Percentiles rank a stretch among this genome's conserved stretches.
Conservation (phyloP, 2,888 invertebrate genomes). For the Ommatoiulus sabulosus region DNA sequence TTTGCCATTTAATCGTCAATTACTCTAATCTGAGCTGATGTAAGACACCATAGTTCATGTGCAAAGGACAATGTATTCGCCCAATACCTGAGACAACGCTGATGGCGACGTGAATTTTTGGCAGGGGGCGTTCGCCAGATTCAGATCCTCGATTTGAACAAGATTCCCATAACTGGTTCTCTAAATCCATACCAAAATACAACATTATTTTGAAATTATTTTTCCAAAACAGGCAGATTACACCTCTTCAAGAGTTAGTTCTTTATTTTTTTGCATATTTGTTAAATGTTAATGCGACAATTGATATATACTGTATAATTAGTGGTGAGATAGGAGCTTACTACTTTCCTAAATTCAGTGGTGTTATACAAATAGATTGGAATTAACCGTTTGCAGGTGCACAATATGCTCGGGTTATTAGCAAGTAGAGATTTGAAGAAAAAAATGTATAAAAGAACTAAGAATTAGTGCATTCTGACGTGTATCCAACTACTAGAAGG, state of each 20-base stretch:
- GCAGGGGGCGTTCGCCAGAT: background rate
- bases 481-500: background rate
- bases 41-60: background rate
- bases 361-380: background rate
- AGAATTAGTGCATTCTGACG: slow-evolving; percentile 5
- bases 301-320: background rate
- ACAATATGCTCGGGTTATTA: background rate
- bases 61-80: background rate
- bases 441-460: background rate
- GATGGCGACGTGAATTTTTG: slow-evolving; percentile 2
- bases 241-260: background rate
- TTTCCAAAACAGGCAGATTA: background rate
- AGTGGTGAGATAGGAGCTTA: slow-evolving; percentile 32
- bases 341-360: background rate
- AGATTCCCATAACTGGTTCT: slow-evolving; percentile 43
- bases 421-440: background rate
- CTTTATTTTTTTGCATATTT: background rate
- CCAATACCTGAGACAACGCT: slow-evolving; percentile 18
- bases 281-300: no score
- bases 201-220: slow-evolving; percentile 6
- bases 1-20: background rate
- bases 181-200: slow-evolving; percentile 41
- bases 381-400: background rate
- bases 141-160: slow-evolving; percentile 38
- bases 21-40: background rate